These are phyloP conservation scores for Bacillus rossius DNA, from an alignment of 1,140 invertebrate species.

Conservation along the genomic window DNA sequence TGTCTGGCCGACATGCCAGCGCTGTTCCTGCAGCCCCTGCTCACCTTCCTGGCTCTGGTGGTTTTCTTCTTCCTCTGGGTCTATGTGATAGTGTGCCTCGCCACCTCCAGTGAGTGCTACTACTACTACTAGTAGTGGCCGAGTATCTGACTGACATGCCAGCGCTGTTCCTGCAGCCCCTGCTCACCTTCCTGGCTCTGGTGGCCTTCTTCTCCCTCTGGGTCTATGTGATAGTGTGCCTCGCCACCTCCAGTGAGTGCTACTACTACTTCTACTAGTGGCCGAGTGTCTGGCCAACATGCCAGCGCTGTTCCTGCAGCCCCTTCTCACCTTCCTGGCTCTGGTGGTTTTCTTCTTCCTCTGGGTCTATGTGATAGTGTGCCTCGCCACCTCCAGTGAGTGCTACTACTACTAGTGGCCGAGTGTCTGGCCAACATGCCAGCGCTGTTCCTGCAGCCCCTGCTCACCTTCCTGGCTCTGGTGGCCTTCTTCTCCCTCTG, in stretches of 20 bases:
- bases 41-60: slow-evolving; percentile 75
- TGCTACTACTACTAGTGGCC: too few relatives aligned
- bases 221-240: slow-evolving; percentile 67
- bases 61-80: slow-evolving; percentile 84
- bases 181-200: slow-evolving; percentile 77
- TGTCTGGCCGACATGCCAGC: slow-evolving; percentile 74
- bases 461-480: slow-evolving; percentile 77
- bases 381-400: slow-evolving; percentile 65
- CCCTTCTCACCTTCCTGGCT: slow-evolving; percentile 76
- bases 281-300: too few relatives aligned
- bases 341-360: slow-evolving; percentile 74
- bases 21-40: slow-evolving; percentile 80
- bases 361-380: slow-evolving; percentile 76
- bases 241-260: slow-evolving; percentile 66
- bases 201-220: slow-evolving; percentile 79
- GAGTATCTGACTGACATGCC: slow-evolving; percentile 79
- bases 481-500: slow-evolving; percentile 79
- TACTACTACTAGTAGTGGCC: too few relatives aligned
- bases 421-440: slow-evolving; percentile 78
- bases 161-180: slow-evolving; percentile 78
- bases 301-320: slow-evolving; percentile 82
- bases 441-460: slow-evolving; percentile 78
- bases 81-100: slow-evolving; percentile 62
- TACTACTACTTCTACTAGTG: too few relatives aligned
- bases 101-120: slow-evolving; percentile 66